phyloP scores from a whole-genome alignment of 2,113 vertebrate genomes.

The Tetrax tetrax region DNA sequence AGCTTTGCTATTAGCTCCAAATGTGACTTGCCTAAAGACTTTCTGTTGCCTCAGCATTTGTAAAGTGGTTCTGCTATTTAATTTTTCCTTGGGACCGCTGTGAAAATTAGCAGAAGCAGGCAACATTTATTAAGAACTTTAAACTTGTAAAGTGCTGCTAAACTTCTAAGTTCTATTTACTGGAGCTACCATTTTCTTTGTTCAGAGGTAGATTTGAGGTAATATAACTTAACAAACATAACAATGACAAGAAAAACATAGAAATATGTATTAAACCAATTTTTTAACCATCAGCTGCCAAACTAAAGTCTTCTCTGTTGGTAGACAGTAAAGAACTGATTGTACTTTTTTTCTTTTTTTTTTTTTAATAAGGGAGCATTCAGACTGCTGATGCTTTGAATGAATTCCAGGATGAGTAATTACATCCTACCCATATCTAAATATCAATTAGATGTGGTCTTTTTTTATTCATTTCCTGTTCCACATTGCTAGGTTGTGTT shows the following conservation, averaged over 20 bases:
- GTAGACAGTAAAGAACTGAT: neutral
- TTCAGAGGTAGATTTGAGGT: neutral
- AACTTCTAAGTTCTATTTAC: neutral
- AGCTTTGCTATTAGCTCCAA: neutral
- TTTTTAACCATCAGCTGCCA: neutral
- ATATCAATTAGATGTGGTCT: constrained; percentile 22
- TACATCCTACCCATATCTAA: constrained; percentile 41
- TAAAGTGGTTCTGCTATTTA: neutral
- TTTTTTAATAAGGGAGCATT: neutral
- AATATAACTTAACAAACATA: neutral
- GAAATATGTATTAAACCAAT: neutral
- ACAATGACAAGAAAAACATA: neutral
- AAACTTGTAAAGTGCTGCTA: neutral
- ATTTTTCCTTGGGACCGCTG: neutral
- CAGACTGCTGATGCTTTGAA: constrained; percentile 1
- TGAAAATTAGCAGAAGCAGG: neutral
- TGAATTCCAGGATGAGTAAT: constrained; percentile 53
- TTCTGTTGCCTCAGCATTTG: neutral
- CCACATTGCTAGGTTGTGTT: neutral
- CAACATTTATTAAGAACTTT: neutral
- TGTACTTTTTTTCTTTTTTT: neutral
- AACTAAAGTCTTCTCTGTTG: neutral
- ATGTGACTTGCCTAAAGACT: neutral
- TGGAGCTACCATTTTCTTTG: neutral
- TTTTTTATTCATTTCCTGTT: constrained; percentile 3